Conservation (phyloP, 2,113 vertebrate species). For the Melanocharis versteri region DNA sequence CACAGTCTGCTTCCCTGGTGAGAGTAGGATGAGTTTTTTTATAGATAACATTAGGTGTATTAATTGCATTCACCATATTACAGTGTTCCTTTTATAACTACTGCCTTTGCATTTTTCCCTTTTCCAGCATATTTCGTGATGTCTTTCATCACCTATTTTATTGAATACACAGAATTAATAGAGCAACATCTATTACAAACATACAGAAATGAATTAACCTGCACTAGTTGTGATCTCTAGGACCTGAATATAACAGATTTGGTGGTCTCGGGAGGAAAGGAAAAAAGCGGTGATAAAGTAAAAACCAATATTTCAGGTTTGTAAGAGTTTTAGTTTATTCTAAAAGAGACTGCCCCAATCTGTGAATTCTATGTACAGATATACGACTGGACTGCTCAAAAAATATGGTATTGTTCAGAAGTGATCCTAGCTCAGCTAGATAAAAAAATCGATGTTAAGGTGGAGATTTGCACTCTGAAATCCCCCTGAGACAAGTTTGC, state of each 20-base stretch:
- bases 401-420: neutral
- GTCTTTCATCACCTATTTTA: neutral
- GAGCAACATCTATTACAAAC: neutral
- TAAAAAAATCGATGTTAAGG: neutral
- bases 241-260: neutral
- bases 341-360: neutral
- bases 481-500: neutral
- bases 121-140: neutral
- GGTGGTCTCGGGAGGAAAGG: neutral
- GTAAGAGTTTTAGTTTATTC: neutral
- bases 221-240: neutral
- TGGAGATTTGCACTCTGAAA: neutral
- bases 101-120: neutral
- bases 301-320: neutral
- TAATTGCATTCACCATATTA: neutral
- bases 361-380: neutral
- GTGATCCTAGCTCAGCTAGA: neutral
- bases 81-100: neutral
- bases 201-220: neutral
- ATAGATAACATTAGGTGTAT: neutral
- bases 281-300: neutral
- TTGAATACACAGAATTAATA: neutral
- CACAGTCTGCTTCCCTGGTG: conserved; percentile 13
- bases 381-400: neutral
- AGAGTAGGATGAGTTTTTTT: conserved; percentile 23